These are phyloP conservation scores for Bruchidius siliquastri DNA, from an alignment of 2,888 invertebrate species.

Conservation along the genomic window DNA sequence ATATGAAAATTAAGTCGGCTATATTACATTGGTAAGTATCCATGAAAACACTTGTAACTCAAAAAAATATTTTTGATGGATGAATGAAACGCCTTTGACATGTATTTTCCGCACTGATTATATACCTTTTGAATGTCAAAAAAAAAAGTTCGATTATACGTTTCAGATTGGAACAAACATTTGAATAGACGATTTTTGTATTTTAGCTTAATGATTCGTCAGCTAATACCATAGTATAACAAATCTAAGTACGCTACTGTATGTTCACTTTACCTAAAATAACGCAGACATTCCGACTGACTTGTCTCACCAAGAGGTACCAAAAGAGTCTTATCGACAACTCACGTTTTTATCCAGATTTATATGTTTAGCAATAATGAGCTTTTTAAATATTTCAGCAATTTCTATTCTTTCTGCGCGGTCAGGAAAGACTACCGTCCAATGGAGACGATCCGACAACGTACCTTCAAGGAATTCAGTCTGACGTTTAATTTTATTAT, in stretches of 20 bases:
- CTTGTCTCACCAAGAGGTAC: neutral
- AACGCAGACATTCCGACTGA: neutral
- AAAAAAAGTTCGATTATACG: no score
- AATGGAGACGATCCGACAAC: slow-evolving; percentile 10
- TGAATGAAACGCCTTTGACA: no score
- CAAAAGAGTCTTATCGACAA: neutral
- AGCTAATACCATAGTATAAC: no score
- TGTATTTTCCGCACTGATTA: no score
- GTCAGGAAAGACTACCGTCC: neutral
- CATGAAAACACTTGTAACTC: no score
- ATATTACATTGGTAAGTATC: no score
- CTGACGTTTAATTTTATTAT: slow-evolving; percentile 1
- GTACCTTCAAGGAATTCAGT: neutral
- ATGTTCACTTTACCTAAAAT: neutral
- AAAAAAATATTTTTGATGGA: no score
- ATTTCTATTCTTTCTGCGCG: slow-evolving; percentile 4
- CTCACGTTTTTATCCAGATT: slow-evolving; percentile 4
- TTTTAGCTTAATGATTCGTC: no score
- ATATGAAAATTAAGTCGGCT: no score
- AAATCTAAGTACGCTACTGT: neutral
- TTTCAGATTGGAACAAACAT: no score
- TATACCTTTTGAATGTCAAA: no score
- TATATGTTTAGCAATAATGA: slow-evolving; percentile 6
- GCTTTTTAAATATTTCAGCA: slow-evolving; percentile 7
- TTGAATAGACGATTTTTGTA: no score